Conservation (phyloP, 35 echinoderm and acorn worm genomes). For the Hemicentrotus pulcherrimus region DNA sequence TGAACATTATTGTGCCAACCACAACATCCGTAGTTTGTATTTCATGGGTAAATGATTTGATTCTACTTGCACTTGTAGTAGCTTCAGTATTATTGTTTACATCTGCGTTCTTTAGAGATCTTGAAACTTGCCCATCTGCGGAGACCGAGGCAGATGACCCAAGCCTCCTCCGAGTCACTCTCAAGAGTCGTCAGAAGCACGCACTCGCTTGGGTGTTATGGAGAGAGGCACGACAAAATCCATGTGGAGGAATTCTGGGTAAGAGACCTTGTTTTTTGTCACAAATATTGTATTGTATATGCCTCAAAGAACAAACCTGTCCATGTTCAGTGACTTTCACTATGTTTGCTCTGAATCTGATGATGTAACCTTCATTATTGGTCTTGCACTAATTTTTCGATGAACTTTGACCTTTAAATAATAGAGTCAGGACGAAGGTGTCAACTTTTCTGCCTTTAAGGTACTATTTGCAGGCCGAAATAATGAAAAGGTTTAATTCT, state of each 20-base stretch:
- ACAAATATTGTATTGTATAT: background rate
- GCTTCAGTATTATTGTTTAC: background rate
- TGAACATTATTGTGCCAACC: too few species aligned
- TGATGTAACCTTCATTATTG: background rate
- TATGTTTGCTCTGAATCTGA: background rate
- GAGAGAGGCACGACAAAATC: conserved; percentile 81
- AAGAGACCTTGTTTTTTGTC: background rate
- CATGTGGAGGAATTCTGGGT: conserved; percentile 98
- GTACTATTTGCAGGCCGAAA: too few species aligned
- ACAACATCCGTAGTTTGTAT: too few species aligned
- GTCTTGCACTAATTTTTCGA: too few species aligned
- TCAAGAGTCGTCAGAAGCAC: conserved; percentile 90
- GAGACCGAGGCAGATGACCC: conserved; percentile 75
- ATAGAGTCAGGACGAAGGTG: too few species aligned
- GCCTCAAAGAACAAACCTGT: background rate
- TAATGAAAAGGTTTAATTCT: too few species aligned
- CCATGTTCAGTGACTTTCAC: too few species aligned
- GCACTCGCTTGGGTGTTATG: conserved; percentile 87
- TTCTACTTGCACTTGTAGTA: too few species aligned
- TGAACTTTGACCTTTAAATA: too few species aligned
- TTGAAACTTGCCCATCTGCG: conserved; percentile 79
- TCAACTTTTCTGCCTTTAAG: too few species aligned
- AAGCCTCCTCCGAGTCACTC: conserved; percentile 67
- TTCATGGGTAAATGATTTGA: too few species aligned
- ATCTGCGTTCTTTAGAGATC: conserved; percentile 49